Evolutionary conservation across 1,140 invertebrate species (phyloP).

Genomic region (Campodea augens): DNA sequence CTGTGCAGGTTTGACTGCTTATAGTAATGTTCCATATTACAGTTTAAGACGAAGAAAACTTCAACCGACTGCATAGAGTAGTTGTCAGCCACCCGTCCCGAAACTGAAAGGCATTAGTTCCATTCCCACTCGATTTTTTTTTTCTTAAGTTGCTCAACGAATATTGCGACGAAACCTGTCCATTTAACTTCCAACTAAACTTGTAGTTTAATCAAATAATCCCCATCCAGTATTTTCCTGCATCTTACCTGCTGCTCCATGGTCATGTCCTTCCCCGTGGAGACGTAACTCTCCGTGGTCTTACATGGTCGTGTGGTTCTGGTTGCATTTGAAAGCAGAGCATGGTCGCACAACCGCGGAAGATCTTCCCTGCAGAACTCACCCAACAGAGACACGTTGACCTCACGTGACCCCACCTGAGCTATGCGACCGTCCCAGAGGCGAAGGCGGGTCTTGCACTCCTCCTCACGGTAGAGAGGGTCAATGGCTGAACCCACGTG

Average conservation of each 20-base stretch:
- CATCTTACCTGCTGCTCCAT: constrained; percentile 30
- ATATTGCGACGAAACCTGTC: too few species aligned
- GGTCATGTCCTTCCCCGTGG: constrained; percentile 44
- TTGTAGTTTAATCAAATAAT: too few species aligned
- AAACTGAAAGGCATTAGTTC: too few species aligned
- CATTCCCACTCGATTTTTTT: too few species aligned
- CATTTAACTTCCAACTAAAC: too few species aligned
- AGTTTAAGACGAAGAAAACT: too few species aligned
- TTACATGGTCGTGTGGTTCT: constrained; percentile 49
- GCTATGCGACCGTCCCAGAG: constrained; percentile 48
- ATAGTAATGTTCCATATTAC: too few species aligned
- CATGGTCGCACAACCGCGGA: constrained; percentile 48
- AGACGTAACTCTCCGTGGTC: constrained; percentile 54
- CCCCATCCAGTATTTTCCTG: neutral
- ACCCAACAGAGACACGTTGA: constrained; percentile 38
- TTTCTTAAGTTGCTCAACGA: too few species aligned
- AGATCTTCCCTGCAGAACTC: constrained; percentile 56
- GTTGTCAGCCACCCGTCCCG: too few species aligned
- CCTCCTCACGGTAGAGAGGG: neutral
- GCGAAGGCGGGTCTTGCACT: constrained; percentile 45
- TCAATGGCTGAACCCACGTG: constrained; percentile 30
- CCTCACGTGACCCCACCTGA: constrained; percentile 13
- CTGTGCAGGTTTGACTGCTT: too few species aligned
- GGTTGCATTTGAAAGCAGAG: constrained; percentile 50
- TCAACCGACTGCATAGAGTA: too few species aligned